Conservation (phyloP, 2,113 vertebrate species). For the Hemichromis elongatus region DNA sequence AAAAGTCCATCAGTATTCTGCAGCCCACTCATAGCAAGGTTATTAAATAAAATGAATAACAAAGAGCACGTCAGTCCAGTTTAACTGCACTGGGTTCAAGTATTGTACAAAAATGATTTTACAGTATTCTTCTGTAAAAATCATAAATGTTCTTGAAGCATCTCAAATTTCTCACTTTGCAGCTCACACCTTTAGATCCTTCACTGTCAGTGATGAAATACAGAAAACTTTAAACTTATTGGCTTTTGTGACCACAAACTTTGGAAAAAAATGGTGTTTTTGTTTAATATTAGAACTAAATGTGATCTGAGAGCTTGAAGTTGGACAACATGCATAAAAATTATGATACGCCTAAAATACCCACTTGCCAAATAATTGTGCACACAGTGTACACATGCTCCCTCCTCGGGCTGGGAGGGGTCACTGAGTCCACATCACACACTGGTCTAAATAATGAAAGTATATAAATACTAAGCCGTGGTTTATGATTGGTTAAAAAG, state of each 20-base stretch:
- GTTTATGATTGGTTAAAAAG: neutral
- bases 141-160: neutral
- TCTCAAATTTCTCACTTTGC: neutral
- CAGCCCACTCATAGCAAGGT: neutral
- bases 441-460: neutral
- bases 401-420: too few species aligned
- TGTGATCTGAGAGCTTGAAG: neutral
- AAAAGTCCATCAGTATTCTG: neutral
- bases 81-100: neutral
- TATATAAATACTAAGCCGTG: neutral
- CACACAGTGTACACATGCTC: too few species aligned
- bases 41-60: neutral
- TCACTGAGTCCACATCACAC: fast-evolving
- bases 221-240: fast-evolving
- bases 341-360: too few species aligned
- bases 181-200: neutral
- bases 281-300: neutral
- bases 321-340: too few species aligned
- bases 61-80: neutral
- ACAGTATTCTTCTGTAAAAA: neutral
- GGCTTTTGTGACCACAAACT: neutral
- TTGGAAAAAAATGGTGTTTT: neutral
- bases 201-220: fast-evolving
- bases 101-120: neutral
- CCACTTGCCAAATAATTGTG: too few species aligned